Base-by-base conservation (phyloP, 2,797 vertebrate genomes). In the Potorous gilbertii region DNA sequence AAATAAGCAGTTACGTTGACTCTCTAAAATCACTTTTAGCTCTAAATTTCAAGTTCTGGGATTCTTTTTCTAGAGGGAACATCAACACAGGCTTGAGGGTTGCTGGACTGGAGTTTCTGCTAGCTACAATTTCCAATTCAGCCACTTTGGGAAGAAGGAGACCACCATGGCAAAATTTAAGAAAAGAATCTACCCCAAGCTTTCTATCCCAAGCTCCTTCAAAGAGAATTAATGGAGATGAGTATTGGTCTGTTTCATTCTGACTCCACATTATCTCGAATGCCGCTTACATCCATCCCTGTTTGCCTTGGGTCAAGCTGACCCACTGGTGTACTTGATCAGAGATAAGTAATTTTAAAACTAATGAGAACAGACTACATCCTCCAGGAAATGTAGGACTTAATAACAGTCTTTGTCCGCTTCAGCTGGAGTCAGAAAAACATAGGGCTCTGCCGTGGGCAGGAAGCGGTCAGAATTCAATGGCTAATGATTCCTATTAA, bases 401-500 rank as follows among this genome's bases (percentile, higher is more conserved):
- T 93, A 56, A 95, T 87, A 92, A 54, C 46, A 91, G 56, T 28
- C 8, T 56, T 89, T 66, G 46, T 92, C 28, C 93, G 55, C 93
- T 34, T 52, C 52, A 94, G 54, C 87, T 40, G 90, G 18, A 90
- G 95, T 92, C 55, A 55, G 24, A 90, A 89, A 56, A 10, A 4
- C 56, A 3, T 3, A 29, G 90, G 24, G 16, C 55, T 94, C 5
- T 27, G 28, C 50, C 55, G 93, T 81, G 54, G 24, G 92, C 18
- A 14, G 55, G 91, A 93, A 94, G 31, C 34, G 21, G 18, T 3
- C 9, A 2, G 74, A 92, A 92, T 56, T 56, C 4, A n/a, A 27
- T 40, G 94, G 34, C 92, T 93, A 87, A 90, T 95, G 87, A 92
- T 93, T 66, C 91, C 55, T 92, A 89, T 16, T 56, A 94, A 91